Evolutionary conservation across 64 coral and sea anemone species (phyloP).

Genomic region (Montipora capricornis): DNA sequence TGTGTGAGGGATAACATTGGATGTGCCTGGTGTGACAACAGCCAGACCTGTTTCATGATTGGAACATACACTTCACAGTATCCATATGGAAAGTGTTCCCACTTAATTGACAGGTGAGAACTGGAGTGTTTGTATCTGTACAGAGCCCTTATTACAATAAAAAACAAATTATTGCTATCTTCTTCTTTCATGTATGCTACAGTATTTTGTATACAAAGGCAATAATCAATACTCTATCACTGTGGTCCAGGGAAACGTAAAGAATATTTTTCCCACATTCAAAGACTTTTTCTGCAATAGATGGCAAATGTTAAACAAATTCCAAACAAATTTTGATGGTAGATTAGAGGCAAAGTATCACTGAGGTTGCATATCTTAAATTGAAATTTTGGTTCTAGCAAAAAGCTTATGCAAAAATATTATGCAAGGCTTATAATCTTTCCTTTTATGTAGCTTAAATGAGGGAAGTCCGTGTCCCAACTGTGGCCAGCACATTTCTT

Average conservation of each 20-base stretch:
- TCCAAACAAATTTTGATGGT: no score
- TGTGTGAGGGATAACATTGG: slow-evolving; percentile 70
- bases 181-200: no score
- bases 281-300: no score
- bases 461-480: slow-evolving; percentile 37
- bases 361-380: no score
- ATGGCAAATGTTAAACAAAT: no score
- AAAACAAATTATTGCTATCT: no score
- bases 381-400: no score
- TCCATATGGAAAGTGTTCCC: slow-evolving; percentile 81
- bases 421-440: background rate
- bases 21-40: slow-evolving; percentile 89
- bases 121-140: background rate
- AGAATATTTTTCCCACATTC: no score
- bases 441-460: background rate
- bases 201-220: no score
- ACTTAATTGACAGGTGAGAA: slow-evolving; percentile 82
- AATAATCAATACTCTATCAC: no score
- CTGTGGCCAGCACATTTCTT: slow-evolving; percentile 68
- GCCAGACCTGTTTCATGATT: slow-evolving; percentile 72
- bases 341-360: no score
- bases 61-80: slow-evolving; percentile 64
- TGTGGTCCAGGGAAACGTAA: background rate
- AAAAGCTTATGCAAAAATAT: background rate
- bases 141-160: background rate